These are phyloP conservation scores for Lampropteryx suffumata DNA, from an alignment of 2,888 invertebrate genomes.

Conservation along the genomic window DNA sequence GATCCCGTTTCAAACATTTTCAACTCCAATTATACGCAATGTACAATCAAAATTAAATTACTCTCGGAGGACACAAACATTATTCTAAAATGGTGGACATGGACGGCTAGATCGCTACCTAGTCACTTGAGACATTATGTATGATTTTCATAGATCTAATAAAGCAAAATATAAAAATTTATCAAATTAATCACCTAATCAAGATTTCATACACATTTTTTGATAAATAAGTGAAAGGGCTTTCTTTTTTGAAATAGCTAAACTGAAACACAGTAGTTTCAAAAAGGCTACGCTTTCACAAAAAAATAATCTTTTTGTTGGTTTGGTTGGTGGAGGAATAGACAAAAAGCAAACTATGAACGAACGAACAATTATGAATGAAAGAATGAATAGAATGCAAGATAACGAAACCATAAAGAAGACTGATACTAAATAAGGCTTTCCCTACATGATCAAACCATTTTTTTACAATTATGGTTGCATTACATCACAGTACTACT, in stretches of 20 bases:
- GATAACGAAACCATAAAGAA: no score
- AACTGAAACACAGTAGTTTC: constrained; percentile 69
- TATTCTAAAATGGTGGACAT: constrained; percentile 82
- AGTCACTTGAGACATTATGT: constrained; percentile 64
- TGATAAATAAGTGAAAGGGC: constrained; percentile 44
- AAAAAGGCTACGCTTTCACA: constrained; percentile 75
- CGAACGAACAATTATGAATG: constrained; percentile 3
- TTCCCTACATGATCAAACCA: no score
- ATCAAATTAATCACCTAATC: constrained; percentile 68
- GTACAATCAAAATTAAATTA: constrained; percentile 58
- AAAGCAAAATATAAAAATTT: constrained; percentile 41
- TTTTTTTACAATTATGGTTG: no score
- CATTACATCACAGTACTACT: no score
- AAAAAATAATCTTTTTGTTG: constrained; percentile 64
- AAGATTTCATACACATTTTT: constrained; percentile 80
- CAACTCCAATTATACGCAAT: constrained; percentile 31
- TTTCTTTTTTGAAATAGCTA: constrained; percentile 52
- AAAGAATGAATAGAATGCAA: background rate
- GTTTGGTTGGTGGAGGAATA: constrained; percentile 9
- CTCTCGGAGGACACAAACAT: constrained; percentile 57
- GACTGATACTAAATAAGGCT: no score
- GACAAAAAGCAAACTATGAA: background rate
- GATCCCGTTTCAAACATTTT: constrained; percentile 29
- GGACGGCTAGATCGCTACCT: constrained; percentile 67
- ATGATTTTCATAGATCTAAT: constrained; percentile 45